These are phyloP conservation scores for Drosophila neocordata DNA, from an alignment of 1,140 invertebrate species.

Conservation along the genomic window DNA sequence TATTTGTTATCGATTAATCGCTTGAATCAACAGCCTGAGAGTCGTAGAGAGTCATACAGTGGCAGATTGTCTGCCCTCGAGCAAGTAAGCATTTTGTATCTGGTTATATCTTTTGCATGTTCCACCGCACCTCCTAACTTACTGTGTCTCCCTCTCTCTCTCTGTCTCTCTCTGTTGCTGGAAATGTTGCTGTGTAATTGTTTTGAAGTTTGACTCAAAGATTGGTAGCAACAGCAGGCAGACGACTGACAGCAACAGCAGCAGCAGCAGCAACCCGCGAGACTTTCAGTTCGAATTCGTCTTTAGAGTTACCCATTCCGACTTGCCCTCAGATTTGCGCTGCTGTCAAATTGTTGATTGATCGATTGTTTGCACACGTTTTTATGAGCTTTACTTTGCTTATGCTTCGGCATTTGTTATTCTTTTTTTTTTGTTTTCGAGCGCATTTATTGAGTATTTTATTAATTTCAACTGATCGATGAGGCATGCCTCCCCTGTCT, in stretches of 20 bases:
- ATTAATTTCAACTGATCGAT: conserved; percentile 82
- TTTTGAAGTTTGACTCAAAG: conserved; percentile 77
- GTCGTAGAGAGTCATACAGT: conserved; percentile 42
- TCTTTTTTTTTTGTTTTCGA: conserved; percentile 39
- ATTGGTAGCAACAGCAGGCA: conserved; percentile 72
- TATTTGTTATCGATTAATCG: conserved; percentile 82
- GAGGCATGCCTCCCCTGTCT: conserved; percentile 21
- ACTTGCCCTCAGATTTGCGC: conserved; percentile 48
- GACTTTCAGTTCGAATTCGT: not conserved
- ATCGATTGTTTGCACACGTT: conserved; percentile 82
- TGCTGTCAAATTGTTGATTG: conserved; percentile 76
- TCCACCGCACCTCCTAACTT: no score
- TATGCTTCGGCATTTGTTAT: not conserved
- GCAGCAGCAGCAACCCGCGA: conserved; percentile 9
- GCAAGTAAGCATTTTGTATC: conserved; percentile 8
- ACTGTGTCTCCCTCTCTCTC: conserved; percentile 14
- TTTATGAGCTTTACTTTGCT: conserved; percentile 62
- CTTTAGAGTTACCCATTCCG: conserved; percentile 12
- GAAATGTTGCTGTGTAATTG: conserved; percentile 81
- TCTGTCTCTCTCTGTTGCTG: conserved; percentile 11
- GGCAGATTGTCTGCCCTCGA: conserved; percentile 47
- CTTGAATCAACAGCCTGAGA: conserved; percentile 68
- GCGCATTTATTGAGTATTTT: conserved; percentile 80
- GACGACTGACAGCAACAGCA: conserved; percentile 63
- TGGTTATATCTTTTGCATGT: conserved; percentile 23